phyloP scores from a whole-genome alignment of 2,797 vertebrate genomes.

The Etheostoma perlongum region DNA sequence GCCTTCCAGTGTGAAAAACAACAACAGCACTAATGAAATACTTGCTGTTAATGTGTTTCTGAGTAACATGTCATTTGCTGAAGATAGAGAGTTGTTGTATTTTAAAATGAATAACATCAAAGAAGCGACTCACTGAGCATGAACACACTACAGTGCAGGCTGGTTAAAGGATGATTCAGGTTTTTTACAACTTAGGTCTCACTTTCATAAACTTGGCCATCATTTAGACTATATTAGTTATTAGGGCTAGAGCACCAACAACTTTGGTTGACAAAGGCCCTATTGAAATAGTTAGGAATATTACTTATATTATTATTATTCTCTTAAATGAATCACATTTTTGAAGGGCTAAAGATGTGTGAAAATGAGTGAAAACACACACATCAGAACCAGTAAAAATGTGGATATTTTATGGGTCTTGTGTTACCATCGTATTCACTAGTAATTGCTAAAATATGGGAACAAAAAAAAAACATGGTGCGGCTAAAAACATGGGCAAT shows the following conservation, averaged over 20 bases:
- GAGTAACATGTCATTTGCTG: slow-evolving; percentile 53
- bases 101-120: slow-evolving; percentile 34
- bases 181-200: not conserved
- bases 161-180: not conserved
- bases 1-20: slow-evolving; percentile 65
- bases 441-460: not conserved
- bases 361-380: no score
- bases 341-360: no score
- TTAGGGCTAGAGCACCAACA: no score
- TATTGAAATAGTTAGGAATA: no score
- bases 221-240: not conserved
- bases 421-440: not conserved
- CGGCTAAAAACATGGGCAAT: not conserved
- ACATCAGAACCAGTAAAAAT: no score
- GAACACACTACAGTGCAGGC: not conserved
- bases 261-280: no score
- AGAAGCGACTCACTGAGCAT: slow-evolving; percentile 4
- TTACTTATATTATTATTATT: no score
- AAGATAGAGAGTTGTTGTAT: slow-evolving; percentile 45
- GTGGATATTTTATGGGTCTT: no score
- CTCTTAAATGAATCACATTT: no score
- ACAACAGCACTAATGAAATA: slow-evolving; percentile 75
- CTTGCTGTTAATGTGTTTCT: slow-evolving; percentile 66
- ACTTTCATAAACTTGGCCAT: not conserved
- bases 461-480: not conserved